A percentile compares a stretch with the other conserved stretches of the same genome.
Evolutionary conservation across 1,140 invertebrate species (phyloP).

Genomic region (Drosophila tristis): DNA sequence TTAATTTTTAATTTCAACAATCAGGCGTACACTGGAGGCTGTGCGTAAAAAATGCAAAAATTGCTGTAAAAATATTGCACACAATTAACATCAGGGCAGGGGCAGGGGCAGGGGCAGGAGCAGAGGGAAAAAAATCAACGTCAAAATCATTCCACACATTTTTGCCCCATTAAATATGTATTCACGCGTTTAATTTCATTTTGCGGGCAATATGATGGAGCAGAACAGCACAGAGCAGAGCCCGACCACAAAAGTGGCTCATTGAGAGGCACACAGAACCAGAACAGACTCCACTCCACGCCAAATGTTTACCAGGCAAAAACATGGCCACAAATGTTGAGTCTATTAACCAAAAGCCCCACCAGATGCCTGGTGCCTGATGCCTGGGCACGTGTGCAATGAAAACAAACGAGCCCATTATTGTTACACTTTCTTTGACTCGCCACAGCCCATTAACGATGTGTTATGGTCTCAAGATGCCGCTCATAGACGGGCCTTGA

Average conservation of each 20-base stretch:
- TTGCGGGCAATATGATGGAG: slow-evolving; percentile 12
- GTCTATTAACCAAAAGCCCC: slow-evolving; percentile 64
- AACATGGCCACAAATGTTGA: slow-evolving; percentile 62
- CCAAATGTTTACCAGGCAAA: slow-evolving; percentile 50
- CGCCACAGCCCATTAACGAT: slow-evolving; percentile 57
- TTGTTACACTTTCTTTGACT: slow-evolving; percentile 56
- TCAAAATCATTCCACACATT: slow-evolving; percentile 42
- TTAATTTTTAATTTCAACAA: slow-evolving; percentile 56
- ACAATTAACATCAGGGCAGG: slow-evolving; percentile 22
- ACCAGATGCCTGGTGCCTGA: not conserved
- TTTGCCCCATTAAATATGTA: slow-evolving; percentile 49
- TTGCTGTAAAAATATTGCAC: slow-evolving; percentile 7
- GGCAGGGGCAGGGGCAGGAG: not conserved
- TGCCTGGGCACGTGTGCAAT: slow-evolving; percentile 58
- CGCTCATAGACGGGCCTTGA: slow-evolving; percentile 49
- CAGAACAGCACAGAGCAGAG: slow-evolving; percentile 7
- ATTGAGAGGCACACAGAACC: slow-evolving; percentile 7
- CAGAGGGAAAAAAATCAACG: not conserved
- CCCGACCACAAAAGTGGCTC: slow-evolving; percentile 26
- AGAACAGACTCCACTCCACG: slow-evolving; percentile 16
- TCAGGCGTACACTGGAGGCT: slow-evolving; percentile 10
- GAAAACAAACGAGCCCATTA: slow-evolving; percentile 76
- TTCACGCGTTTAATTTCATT: slow-evolving; percentile 48
- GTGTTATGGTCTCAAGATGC: slow-evolving; percentile 54
- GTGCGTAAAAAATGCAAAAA: slow-evolving; percentile 17